Conservation (phyloP, 2,113 vertebrate species). For the Mormyrus iriodes region DNA sequence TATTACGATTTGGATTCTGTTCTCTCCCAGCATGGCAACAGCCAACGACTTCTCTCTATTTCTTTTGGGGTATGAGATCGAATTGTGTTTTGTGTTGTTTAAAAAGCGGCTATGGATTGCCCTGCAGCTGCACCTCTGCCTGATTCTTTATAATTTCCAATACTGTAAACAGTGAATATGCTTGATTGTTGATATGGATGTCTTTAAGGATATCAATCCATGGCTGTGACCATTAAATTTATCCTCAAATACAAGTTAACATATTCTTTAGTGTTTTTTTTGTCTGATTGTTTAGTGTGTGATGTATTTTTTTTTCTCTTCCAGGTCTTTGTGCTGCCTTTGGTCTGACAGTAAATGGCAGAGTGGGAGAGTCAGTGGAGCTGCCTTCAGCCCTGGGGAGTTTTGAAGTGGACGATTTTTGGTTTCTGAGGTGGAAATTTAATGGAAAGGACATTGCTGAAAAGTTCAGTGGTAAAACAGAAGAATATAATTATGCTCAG, state of each 20-base stretch:
- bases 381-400: neutral
- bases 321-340: constrained; percentile 33
- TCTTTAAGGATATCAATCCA: neutral
- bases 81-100: no score
- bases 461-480: accelerated
- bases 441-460: accelerated
- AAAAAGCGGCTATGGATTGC: no score
- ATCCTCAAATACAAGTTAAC: neutral
- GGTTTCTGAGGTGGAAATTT: accelerated
- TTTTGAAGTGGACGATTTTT: neutral
- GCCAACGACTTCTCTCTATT: no score
- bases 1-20: no score
- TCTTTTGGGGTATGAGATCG: no score
- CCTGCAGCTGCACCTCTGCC: no score
- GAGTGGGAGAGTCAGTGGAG: constrained; percentile 40
- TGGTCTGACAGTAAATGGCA: neutral
- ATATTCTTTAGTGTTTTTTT: neutral
- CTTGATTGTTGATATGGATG: neutral
- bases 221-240: neutral
- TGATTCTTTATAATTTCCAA: neutral
- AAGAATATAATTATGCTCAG: accelerated
- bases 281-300: neutral
- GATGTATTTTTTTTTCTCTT: neutral
- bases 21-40: no score
- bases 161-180: neutral